These are phyloP conservation scores for Leiothrix lutea DNA, from an alignment of 2,113 vertebrate genomes.

Conservation along the genomic window DNA sequence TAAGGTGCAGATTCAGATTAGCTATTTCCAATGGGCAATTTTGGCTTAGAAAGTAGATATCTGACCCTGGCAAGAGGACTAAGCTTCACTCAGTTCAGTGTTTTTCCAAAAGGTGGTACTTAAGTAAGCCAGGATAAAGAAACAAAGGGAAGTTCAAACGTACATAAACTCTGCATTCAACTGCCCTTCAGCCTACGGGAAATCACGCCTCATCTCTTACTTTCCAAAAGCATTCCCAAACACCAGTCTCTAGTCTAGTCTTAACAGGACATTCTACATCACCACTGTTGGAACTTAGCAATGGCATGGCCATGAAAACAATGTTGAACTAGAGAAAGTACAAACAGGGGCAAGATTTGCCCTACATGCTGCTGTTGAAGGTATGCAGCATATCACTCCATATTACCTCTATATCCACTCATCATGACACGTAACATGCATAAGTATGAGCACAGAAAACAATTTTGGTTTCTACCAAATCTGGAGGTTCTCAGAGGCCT, in stretches of 20 bases:
- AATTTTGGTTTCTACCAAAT: neutral
- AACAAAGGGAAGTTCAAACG: neutral
- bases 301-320: neutral
- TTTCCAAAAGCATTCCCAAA: neutral
- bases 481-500: neutral
- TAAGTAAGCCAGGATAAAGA: neutral
- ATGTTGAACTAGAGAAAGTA: neutral
- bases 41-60: neutral
- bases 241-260: neutral
- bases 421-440: neutral
- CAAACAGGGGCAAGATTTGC: neutral
- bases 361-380: neutral
- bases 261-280: neutral
- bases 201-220: neutral
- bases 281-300: neutral
- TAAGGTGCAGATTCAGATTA: neutral
- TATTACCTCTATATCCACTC: neutral
- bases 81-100: neutral
- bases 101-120: neutral
- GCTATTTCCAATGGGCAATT: neutral
- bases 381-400: fast-evolving
- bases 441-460: neutral
- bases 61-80: neutral
- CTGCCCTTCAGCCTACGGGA: neutral
- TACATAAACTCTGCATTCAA: neutral